phyloP scores from a whole-genome alignment of 2,113 vertebrate species.

The Taurulus bubalis region DNA sequence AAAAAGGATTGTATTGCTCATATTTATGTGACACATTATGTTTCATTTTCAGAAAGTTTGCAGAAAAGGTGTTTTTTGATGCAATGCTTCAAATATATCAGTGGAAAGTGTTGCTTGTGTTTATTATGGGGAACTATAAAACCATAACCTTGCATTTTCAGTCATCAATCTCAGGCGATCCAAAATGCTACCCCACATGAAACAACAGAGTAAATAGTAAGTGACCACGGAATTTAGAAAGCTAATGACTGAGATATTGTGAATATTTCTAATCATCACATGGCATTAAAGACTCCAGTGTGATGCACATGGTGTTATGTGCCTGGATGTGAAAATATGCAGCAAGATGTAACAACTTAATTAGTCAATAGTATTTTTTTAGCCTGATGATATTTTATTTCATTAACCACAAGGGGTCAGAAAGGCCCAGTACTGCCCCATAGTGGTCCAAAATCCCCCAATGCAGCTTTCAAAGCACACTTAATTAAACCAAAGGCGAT shows the following conservation, averaged over 20 bases:
- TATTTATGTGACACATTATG: not conserved
- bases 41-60: conserved; percentile 9
- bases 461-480: not conserved
- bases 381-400: not conserved
- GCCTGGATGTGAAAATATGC: not conserved
- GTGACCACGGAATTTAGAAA: not conserved
- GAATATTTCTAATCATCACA: not conserved
- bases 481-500: not conserved
- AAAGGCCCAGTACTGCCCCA: not conserved
- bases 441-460: not conserved
- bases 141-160: not conserved
- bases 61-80: conserved; percentile 15
- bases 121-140: not conserved
- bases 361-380: no score
- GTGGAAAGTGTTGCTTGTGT: not conserved
- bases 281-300: not conserved
- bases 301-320: not conserved
- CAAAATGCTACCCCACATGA: not conserved
- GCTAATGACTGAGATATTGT: not conserved
- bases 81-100: not conserved
- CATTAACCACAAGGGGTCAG: not conserved
- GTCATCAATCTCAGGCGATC: not conserved
- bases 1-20: conserved; percentile 3
- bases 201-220: not conserved
- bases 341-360: not conserved